A percentile compares a stretch with the other conserved stretches of the same genome.
Conservation (phyloP, 2,797 vertebrate genomes). For the Enteromius viviparus region DNA sequence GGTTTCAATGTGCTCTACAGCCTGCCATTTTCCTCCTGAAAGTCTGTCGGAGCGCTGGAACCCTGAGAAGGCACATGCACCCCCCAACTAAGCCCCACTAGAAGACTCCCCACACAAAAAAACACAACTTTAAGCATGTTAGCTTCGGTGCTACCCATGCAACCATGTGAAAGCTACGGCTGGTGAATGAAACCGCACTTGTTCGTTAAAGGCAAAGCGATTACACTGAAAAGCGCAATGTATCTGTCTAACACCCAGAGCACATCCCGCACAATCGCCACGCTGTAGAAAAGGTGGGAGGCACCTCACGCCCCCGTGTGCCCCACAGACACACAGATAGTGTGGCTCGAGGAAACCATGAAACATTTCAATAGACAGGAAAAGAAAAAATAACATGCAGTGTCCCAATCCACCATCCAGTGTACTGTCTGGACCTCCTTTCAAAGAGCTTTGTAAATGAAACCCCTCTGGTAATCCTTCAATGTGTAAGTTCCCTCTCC, state of each 20-base stretch:
- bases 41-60: slow-evolving; percentile 55
- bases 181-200: slow-evolving; percentile 45
- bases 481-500: slow-evolving; percentile 14
- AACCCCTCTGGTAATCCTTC: slow-evolving; percentile 22
- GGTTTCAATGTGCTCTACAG: slow-evolving; percentile 59
- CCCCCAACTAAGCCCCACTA: slow-evolving; percentile 58
- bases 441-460: slow-evolving; percentile 42
- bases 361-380: slow-evolving; percentile 36
- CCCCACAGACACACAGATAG: slow-evolving; percentile 50
- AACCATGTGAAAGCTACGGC: slow-evolving; percentile 39
- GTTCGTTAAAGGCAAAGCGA: slow-evolving; percentile 49
- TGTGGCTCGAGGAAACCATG: slow-evolving; percentile 26
- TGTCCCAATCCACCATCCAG: slow-evolving; percentile 42
- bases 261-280: slow-evolving; percentile 42
- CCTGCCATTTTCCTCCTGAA: slow-evolving; percentile 69
- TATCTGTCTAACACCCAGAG: slow-evolving; percentile 49
- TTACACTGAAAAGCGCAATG: slow-evolving; percentile 52
- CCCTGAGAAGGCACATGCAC: slow-evolving; percentile 74
- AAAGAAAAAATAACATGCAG: slow-evolving; percentile 25
- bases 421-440: slow-evolving; percentile 41
- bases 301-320: slow-evolving; percentile 45
- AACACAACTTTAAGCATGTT: slow-evolving; percentile 80
- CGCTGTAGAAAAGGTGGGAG: slow-evolving; percentile 30
- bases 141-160: slow-evolving; percentile 72
- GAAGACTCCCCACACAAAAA: slow-evolving; percentile 67